Evolutionary conservation across 2,888 invertebrate genomes (phyloP), one percentile per base, ranked within the genome.

Genomic region (Molanna angustata): DNA sequence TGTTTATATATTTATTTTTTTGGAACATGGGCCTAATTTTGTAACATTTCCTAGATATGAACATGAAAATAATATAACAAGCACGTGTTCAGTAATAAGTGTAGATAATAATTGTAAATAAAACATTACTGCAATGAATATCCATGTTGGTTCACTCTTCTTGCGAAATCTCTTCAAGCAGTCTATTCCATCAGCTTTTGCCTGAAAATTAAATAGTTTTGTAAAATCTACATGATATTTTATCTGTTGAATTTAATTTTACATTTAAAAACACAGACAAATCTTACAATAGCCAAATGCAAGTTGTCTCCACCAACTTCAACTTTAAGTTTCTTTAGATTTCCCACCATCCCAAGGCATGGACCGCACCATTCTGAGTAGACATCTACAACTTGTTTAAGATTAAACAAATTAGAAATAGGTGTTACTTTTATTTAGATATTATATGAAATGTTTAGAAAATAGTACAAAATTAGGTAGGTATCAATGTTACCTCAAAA

Each of bases 351-450:
- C 19, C 90, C 91, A 52, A 82, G 70, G 66, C 94, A 94, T 0
- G 94, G 93, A 0, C 94, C 94, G 65, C 91, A 89, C 94, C 94
- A 95, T 57, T 89, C 90, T 4, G 93, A 87, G 69, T 89, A 94
- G 11, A 94, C 82, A 67, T 95, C 94, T 52, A 92, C 78, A 54
- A 95, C 89, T 86, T 11, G 27, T 27, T 27, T 7, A 27, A 27
- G 11, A 27, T 11, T 7, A 7, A 7, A 27, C 11, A 27, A 27
- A 27, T 27, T 27, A 27, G 27, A 11, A 11, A 27, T n/a, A n/a
- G n/a, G n/a, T n/a, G n/a, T n/a, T n/a, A n/a, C n/a, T n/a, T n/a
- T n/a, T n/a, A n/a, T n/a, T n/a, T n/a, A n/a, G n/a, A n/a, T n/a
- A n/a, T n/a, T n/a, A n/a, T n/a, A n/a, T n/a, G n/a, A n/a, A n/a